Conservation (phyloP, 2,888 invertebrate species). For the Drosophila tripunctata region DNA sequence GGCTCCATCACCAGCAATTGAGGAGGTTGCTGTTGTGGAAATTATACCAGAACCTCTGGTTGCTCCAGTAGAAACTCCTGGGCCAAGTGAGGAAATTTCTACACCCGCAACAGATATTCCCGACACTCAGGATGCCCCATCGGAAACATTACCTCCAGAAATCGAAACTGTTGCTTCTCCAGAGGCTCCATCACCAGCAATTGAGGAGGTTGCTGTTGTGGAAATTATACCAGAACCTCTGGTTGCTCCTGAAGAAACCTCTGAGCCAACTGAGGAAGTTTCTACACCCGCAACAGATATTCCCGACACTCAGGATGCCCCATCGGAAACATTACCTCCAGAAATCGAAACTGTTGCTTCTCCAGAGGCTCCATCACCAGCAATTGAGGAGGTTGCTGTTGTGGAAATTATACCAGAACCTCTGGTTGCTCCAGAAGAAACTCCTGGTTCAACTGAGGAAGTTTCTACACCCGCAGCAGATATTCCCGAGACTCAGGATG, state of each 20-base stretch:
- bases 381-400: neutral
- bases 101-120: neutral
- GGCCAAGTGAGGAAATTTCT: too few species aligned
- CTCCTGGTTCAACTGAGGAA: neutral
- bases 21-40: too few species aligned
- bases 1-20: too few species aligned
- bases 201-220: neutral
- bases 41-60: too few species aligned
- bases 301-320: neutral
- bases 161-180: neutral
- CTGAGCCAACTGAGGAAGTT: neutral
- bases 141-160: neutral
- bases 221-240: neutral
- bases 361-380: neutral
- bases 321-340: neutral
- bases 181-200: neutral
- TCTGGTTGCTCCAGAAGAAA: neutral
- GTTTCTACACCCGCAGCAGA: neutral
- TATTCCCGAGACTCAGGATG: neutral
- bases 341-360: too few species aligned
- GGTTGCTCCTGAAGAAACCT: neutral
- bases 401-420: neutral
- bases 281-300: neutral
- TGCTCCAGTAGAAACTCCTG: too few species aligned
- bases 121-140: neutral